Percentiles rank a stretch among this genome's conserved stretches.
These are phyloP conservation scores for Phyllostomus hastatus DNA, from an alignment of 2,113 vertebrate species.

Conservation along the genomic window DNA sequence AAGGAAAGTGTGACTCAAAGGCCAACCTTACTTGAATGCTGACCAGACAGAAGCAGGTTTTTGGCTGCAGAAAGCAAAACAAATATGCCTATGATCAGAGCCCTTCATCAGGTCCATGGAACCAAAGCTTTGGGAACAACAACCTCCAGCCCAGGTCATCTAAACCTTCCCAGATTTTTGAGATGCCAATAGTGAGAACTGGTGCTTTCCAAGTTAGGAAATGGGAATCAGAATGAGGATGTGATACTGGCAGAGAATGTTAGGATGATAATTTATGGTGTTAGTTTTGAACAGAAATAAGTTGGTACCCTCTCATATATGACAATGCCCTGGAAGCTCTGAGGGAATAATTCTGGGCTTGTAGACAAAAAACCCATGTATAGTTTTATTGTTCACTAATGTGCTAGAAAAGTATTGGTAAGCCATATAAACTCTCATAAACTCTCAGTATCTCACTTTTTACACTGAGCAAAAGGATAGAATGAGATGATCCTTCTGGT, in stretches of 20 bases:
- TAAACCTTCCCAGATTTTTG: not conserved
- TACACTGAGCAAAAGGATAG: not conserved
- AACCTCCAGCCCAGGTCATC: constrained; percentile 5
- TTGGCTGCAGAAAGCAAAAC: constrained; percentile 14
- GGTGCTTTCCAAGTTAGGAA: constrained; percentile 46
- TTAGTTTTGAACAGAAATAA: constrained; percentile 44
- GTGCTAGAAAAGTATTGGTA: not conserved
- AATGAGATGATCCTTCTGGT: not conserved
- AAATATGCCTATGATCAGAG: constrained; percentile 29
- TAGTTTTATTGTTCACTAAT: not conserved
- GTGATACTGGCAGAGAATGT: not conserved
- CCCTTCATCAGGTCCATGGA: not conserved
- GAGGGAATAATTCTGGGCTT: not conserved
- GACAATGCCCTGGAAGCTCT: not conserved
- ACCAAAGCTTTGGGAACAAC: constrained; percentile 10
- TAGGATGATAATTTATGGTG: not conserved
- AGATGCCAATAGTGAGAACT: not conserved
- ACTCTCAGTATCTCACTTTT: not conserved
- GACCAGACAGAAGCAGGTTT: not conserved
- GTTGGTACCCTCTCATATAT: not conserved
- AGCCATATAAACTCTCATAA: not conserved
- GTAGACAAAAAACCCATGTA: not conserved
- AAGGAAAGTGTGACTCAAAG: not conserved
- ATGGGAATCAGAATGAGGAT: constrained; percentile 25
- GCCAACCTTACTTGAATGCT: not conserved